Conservation (phyloP, 2,113 vertebrate genomes). For the Hoplias malabaricus region DNA sequence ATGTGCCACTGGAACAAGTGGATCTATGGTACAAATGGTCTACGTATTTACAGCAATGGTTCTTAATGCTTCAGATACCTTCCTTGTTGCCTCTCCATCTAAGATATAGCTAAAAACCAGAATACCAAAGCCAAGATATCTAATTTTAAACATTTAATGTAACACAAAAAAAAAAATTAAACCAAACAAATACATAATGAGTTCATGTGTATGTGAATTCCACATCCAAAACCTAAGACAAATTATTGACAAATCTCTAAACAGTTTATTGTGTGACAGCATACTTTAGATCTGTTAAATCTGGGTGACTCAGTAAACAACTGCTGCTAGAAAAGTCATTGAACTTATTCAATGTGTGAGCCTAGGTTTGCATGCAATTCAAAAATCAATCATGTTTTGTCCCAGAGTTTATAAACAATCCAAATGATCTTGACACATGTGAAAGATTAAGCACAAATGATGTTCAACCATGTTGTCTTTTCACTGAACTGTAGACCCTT, state of each 20-base stretch:
- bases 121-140: background rate
- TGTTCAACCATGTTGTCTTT: background rate
- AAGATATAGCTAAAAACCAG: too few relatives aligned
- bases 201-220: background rate
- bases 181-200: background rate
- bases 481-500: background rate
- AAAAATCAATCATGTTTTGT: background rate
- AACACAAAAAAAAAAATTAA: background rate
- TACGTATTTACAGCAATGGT: too few relatives aligned
- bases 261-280: background rate
- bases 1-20: too few relatives aligned
- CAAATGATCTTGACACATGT: background rate
- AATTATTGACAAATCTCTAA: background rate
- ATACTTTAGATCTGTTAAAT: background rate
- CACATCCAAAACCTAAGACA: background rate
- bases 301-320: background rate
- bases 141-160: background rate
- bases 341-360: background rate
- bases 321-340: background rate
- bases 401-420: background rate
- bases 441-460: background rate
- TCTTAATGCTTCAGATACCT: too few relatives aligned
- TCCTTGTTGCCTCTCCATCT: too few relatives aligned
- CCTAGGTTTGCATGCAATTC: background rate
- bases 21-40: too few relatives aligned